Conservation (phyloP, 92 coral and sea anemone genomes). For the Heliopora coerulea region DNA sequence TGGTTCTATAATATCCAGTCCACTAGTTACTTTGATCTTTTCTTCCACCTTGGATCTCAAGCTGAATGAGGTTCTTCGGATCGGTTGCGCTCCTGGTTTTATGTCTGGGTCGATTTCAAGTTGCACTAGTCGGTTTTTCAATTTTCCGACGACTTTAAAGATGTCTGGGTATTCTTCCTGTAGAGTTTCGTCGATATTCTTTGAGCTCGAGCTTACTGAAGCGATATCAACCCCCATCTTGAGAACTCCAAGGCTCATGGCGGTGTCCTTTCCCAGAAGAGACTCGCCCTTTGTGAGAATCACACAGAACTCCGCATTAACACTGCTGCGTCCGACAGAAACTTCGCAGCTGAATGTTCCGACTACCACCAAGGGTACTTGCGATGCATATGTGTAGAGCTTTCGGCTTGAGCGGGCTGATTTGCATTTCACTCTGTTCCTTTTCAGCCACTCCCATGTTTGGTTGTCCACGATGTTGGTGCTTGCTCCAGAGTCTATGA, state of each 20-base stretch:
- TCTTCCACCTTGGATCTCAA: too few species aligned
- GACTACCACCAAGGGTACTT: conserved; percentile 37
- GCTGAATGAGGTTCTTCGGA: too few species aligned
- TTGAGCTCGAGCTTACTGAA: conserved; percentile 7
- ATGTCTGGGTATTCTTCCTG: conserved; percentile 40
- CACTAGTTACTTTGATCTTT: too few species aligned
- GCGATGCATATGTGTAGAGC: conserved; percentile 45
- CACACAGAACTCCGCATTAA: conserved; percentile 41
- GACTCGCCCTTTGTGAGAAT: conserved; percentile 38
- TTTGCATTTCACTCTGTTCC: conserved; percentile 30
- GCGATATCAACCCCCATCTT: conserved; percentile 40
- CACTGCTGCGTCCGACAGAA: conserved; percentile 20
- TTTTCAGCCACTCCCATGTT: conserved; percentile 53
- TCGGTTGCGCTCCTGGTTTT: too few species aligned
- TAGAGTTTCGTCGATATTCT: conserved; percentile 15
- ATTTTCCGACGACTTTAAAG: conserved; percentile 36
- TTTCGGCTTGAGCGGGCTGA: conserved; percentile 36
- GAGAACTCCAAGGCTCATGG: conserved; percentile 35
- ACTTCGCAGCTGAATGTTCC: conserved; percentile 39
- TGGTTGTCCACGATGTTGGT: conserved; percentile 44
- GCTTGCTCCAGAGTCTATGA: conserved; percentile 39
- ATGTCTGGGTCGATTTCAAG: conserved; percentile 32
- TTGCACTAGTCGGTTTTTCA: conserved; percentile 40
- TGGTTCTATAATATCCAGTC: conserved; percentile 39
- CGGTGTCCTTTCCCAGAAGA: conserved; percentile 41